These are phyloP conservation scores for Ancistrus triradiatus DNA, from an alignment of 2,113 vertebrate genomes.

Conservation along the genomic window DNA sequence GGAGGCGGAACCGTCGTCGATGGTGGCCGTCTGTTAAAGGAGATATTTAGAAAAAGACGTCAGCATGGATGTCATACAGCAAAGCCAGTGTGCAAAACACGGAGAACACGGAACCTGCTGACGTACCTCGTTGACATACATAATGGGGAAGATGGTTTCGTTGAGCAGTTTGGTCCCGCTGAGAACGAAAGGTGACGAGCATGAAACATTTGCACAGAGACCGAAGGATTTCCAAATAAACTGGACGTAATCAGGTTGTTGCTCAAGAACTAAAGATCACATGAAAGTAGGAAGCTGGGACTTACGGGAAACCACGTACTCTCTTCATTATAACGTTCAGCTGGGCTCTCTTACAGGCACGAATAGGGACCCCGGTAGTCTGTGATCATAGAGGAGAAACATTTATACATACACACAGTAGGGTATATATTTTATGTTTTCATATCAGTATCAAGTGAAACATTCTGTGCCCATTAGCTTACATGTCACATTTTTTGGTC, in stretches of 20 bases:
- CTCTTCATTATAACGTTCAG: constrained; percentile 71
- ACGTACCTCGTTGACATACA: constrained; percentile 77
- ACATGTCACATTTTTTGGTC: too few species aligned
- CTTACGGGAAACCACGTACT: constrained; percentile 71
- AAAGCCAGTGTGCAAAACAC: not conserved
- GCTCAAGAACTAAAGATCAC: too few species aligned
- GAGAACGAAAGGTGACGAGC: too few species aligned
- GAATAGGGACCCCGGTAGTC: constrained; percentile 72
- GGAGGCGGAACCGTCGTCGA: constrained; percentile 64
- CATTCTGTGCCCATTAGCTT: too few species aligned
- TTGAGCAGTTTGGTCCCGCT: constrained; percentile 65
- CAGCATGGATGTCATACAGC: too few species aligned
- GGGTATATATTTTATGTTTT: too few species aligned
- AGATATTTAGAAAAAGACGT: not conserved
- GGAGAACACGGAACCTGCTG: not conserved
- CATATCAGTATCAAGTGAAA: too few species aligned
- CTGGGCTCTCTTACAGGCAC: constrained; percentile 74
- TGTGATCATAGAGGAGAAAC: constrained; percentile 29
- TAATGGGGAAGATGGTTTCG: constrained; percentile 74
- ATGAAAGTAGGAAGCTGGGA: constrained; percentile 17
- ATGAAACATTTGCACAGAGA: too few species aligned
- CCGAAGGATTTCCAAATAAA: too few species aligned
- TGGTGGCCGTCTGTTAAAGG: constrained; percentile 62
- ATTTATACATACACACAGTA: not conserved
- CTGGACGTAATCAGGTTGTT: too few species aligned